Evolutionary conservation across 2,888 invertebrate species (phyloP), one percentile per base, ranked within the genome.

Genomic region (Drosophila atripex): DNA sequence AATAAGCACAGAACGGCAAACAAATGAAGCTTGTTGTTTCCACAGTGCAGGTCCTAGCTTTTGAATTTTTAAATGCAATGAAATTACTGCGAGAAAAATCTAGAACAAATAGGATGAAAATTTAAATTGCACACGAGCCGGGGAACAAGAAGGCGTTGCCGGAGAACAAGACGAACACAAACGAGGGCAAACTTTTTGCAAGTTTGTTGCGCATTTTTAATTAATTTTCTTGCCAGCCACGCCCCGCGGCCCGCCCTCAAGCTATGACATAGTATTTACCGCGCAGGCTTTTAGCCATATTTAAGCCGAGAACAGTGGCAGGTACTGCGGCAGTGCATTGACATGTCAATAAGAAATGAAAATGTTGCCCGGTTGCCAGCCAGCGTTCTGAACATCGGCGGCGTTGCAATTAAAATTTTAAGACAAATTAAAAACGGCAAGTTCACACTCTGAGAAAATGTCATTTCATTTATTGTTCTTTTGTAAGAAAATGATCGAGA

Each of bases 341-440:
- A 76, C 71, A 79, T 66, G 76, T 75, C 78, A 80, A 78, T 77
- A 76, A 74, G 76, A 78, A 82, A 86, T 78, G 71, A 74, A 76
- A 78, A 74, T 76, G 74, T 73, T 25, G 59, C 16, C 53, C 30
- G 52, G 47, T 58, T 60, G 61, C 45, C 61, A 52, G 61, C 38
- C 46, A 39, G 51, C 60, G 39, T 43, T 58, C 39, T 49, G 60
- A 43, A 11, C 45, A 41, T 54, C 68, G 47, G 47, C 65, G 75
- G 64, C 73, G 73, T 70, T 73, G 88, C 86, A 79, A 82, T 82
- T 82, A 88, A 82, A 83, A 83, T 79, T 72, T 83, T 72, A 87
- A 86, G 77, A 86, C 75, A 88, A 83, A 82, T 82, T 86, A 83
- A 86, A 88, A 83, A 71, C 71, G 54, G 74, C 63, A 66, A 57